phyloP scores from a whole-genome alignment of 2,888 invertebrate genomes.

The Ophion obscuratus region DNA sequence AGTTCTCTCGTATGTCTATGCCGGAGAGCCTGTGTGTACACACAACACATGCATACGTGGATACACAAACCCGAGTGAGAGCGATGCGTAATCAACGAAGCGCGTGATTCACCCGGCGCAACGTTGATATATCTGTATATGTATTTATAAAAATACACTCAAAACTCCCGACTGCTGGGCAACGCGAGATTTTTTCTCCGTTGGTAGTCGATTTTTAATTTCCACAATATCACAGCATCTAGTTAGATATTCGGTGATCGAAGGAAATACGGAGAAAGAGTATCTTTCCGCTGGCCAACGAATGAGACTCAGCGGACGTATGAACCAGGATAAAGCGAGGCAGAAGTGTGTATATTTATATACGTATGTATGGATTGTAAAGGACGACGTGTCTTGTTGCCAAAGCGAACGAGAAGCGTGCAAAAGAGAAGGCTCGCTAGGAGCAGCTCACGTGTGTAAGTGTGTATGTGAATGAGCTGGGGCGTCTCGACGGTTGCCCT shows the following conservation, averaged over 20 bases:
- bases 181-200: neutral
- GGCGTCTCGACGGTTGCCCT: constrained; percentile 4
- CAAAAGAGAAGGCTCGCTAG: constrained; percentile 42
- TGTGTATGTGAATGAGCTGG: constrained; percentile 49
- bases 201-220: neutral
- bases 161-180: neutral
- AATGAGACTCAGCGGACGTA: constrained; percentile 14
- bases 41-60: constrained; percentile 10
- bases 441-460: constrained; percentile 3
- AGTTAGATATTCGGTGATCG: constrained; percentile 1
- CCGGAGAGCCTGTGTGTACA: neutral
- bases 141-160: constrained; percentile 33
- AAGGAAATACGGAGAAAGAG: constrained; percentile 32
- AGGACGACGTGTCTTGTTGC: constrained; percentile 30
- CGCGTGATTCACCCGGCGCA: constrained; percentile 79
- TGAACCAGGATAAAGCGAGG: constrained; percentile 24
- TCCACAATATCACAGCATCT: neutral
- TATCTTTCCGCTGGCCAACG: neutral
- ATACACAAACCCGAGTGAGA: constrained; percentile 37
- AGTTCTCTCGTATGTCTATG: constrained; percentile 23
- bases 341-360: constrained; percentile 1
- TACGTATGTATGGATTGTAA: constrained; percentile 2
- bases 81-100: constrained; percentile 68
- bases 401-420: constrained; percentile 26
- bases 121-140: constrained; percentile 62